Percentiles rank a stretch among this genome's conserved stretches.
Evolutionary conservation across 2,113 vertebrate genomes (phyloP).

Genomic region (Peucedramus taeniatus): DNA sequence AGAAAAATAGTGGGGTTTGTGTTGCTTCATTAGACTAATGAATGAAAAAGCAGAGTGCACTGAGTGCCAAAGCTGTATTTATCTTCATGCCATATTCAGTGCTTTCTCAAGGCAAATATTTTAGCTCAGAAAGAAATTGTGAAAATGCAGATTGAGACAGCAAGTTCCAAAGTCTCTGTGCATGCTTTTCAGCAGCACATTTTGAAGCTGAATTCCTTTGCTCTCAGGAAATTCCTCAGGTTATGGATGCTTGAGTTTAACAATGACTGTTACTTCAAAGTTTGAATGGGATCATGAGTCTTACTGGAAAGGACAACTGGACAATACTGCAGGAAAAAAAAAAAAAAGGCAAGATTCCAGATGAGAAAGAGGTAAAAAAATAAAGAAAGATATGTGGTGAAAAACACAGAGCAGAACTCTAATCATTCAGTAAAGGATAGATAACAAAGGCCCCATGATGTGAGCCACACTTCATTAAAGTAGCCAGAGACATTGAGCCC

Average conservation of each 20-base stretch:
- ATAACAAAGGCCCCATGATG: neutral
- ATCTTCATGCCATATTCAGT: neutral
- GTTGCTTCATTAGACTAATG: neutral
- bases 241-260: neutral
- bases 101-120: neutral
- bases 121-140: neutral
- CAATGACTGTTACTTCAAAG: neutral
- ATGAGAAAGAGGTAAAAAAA: neutral
- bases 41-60: neutral
- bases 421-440: neutral
- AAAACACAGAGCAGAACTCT: neutral
- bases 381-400: neutral
- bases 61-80: neutral
- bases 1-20: neutral
- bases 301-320: neutral
- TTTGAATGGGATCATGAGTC: neutral
- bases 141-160: neutral
- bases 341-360: neutral
- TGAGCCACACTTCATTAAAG: neutral
- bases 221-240: neutral
- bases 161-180: neutral
- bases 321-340: neutral
- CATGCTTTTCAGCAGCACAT: neutral
- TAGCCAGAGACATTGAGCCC: neutral
- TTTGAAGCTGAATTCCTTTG: neutral